phyloP scores from a whole-genome alignment of 1,140 invertebrate genomes.

The Samia ricini region DNA sequence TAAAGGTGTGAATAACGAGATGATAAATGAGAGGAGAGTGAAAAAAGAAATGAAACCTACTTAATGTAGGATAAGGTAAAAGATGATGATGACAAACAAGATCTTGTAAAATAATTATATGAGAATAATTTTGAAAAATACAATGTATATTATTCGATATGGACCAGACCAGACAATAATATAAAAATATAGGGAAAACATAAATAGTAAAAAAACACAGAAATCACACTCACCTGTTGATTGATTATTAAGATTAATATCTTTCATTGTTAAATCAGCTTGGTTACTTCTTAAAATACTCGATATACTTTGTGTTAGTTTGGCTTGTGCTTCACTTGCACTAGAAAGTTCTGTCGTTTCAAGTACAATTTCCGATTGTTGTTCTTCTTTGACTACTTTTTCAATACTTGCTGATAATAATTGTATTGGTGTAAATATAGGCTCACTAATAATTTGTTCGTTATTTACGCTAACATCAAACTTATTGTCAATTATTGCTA shows the following conservation, averaged over 20 bases:
- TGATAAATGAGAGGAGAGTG: too few relatives aligned
- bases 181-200: not conserved
- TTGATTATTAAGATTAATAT: slow-evolving; percentile 68
- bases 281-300: slow-evolving; percentile 49
- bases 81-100: too few relatives aligned
- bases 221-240: slow-evolving; percentile 46
- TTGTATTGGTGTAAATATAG: slow-evolving; percentile 47
- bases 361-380: slow-evolving; percentile 15
- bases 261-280: slow-evolving; percentile 66
- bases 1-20: too few relatives aligned
- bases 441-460: slow-evolving; percentile 21
- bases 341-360: slow-evolving; percentile 39
- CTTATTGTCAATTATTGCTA: slow-evolving; percentile 34
- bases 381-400: slow-evolving; percentile 54
- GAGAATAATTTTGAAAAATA: too few relatives aligned
- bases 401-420: slow-evolving; percentile 62
- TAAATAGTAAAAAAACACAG: slow-evolving; percentile 9
- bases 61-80: too few relatives aligned
- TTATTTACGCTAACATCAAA: slow-evolving; percentile 30
- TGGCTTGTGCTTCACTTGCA: slow-evolving; percentile 62
- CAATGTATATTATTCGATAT: too few relatives aligned
- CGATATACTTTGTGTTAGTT: slow-evolving; percentile 61
- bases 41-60: too few relatives aligned
- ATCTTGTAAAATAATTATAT: too few relatives aligned
- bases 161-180: too few relatives aligned